These are phyloP conservation scores for Amphiura filiformis DNA, from an alignment of 35 echinoderm and acorn worm species.

Conservation along the genomic window DNA sequence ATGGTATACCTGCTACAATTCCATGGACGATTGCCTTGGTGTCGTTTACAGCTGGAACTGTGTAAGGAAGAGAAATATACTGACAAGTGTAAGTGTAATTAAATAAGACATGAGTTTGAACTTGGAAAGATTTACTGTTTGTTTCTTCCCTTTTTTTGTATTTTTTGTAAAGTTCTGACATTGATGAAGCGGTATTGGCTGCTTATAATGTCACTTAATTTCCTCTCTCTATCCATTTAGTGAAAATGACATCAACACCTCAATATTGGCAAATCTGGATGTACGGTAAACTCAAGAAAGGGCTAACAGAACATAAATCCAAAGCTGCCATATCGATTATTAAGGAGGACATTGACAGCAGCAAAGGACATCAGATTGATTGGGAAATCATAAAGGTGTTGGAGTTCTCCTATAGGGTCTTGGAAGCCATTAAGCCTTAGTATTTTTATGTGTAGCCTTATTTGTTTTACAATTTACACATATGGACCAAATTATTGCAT, in stretches of 20 bases:
- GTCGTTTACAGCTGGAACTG: neutral
- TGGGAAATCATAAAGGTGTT: too few species aligned
- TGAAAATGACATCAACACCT: neutral
- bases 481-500: neutral
- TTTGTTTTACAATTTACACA: neutral
- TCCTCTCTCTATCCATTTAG: neutral
- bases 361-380: too few species aligned
- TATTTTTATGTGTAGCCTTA: neutral
- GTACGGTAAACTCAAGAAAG: too few species aligned
- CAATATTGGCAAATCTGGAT: neutral
- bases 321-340: too few species aligned
- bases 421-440: neutral
- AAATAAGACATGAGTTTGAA: neutral
- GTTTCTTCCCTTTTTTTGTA: neutral
- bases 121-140: neutral
- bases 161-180: neutral
- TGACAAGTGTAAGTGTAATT: neutral
- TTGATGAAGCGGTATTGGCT: neutral
- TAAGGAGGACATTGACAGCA: too few species aligned
- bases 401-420: too few species aligned
- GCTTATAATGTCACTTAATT: neutral
- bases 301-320: too few species aligned
- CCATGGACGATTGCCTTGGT: neutral
- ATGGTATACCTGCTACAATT: neutral
- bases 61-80: neutral